A percentile compares a stretch with the other conserved stretches of the same genome.
Evolutionary conservation across 2,888 invertebrate species (phyloP).

Genomic region (Xestoiulus laeticollis): DNA sequence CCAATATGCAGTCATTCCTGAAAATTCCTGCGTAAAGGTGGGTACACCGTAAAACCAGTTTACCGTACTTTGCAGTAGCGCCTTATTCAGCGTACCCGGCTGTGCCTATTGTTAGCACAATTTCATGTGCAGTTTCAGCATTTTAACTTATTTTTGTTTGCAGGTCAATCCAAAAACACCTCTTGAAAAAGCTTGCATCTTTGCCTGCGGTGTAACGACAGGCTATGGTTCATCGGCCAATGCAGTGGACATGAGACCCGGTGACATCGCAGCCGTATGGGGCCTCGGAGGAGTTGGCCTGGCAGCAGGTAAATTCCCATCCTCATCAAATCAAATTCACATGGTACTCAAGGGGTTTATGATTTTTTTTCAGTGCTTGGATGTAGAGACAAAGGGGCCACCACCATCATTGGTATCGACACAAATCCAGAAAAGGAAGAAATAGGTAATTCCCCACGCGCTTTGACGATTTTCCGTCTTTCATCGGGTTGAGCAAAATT

Average conservation of each 20-base stretch:
- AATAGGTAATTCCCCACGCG: not conserved
- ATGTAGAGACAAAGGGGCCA: constrained; percentile 43
- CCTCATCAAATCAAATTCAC: no score
- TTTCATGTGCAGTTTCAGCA: not conserved
- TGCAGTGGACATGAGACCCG: not conserved
- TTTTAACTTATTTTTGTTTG: not conserved
- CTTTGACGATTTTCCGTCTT: no score
- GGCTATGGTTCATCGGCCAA: constrained; percentile 51
- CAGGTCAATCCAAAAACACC: constrained; percentile 42
- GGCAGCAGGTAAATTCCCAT: constrained; percentile 47
- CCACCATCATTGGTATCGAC: constrained; percentile 49
- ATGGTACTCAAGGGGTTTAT: not conserved
- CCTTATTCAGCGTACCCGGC: no score
- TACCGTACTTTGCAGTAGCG: no score
- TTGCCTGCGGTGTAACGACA: constrained; percentile 46
- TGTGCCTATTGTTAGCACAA: not conserved
- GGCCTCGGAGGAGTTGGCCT: constrained; percentile 51
- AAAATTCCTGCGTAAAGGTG: constrained; percentile 50
- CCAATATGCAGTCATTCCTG: constrained; percentile 47
- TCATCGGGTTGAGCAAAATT: no score
- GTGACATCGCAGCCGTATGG: constrained; percentile 49
- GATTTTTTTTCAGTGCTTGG: constrained; percentile 2
- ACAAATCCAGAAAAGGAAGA: constrained; percentile 48
- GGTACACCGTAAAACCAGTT: no score
- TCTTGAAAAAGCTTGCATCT: constrained; percentile 48